Conservation (phyloP, 2,797 vertebrate genomes). For the Limnodromus scolopaceus region DNA sequence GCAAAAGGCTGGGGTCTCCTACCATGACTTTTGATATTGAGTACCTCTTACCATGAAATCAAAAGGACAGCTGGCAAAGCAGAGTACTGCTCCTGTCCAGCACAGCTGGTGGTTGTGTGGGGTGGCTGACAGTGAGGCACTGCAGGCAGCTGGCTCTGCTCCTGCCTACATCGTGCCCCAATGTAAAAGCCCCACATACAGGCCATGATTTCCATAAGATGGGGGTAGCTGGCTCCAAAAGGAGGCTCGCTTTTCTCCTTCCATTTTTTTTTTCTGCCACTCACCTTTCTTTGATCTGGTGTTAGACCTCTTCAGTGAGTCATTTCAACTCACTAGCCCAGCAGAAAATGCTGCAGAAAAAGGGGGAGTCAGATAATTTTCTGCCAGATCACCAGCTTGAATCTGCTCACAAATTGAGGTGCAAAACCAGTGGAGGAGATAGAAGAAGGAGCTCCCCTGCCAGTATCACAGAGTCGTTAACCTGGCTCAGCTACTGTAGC, state of each 20-base stretch:
- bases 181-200: neutral
- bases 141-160: neutral
- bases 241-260: neutral
- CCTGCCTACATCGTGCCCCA: accelerated
- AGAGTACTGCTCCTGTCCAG: accelerated
- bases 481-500: neutral
- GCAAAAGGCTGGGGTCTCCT: neutral
- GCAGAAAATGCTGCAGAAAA: neutral
- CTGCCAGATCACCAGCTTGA: neutral
- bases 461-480: neutral
- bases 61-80: neutral
- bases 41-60: neutral
- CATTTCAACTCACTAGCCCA: neutral
- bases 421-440: neutral
- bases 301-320: neutral
- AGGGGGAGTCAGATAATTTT: neutral
- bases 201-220: neutral
- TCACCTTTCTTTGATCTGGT: neutral
- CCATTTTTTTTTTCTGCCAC: neutral
- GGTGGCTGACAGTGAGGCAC: neutral
- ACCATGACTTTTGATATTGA: accelerated
- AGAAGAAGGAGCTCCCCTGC: neutral
- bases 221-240: neutral
- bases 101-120: neutral
- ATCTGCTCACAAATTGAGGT: neutral